These are phyloP conservation scores for Drosophila melanogaster DNA, from an alignment of 1,140 invertebrate genomes.

Conservation along the genomic window Release_6_plus_ISO1_MT NC_004354.4:12311501-12312000, in stretches of 20 bases:
- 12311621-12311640: not conserved
- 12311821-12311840: slow-evolving; percentile 24
- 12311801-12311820: slow-evolving; percentile 39
- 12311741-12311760: slow-evolving; percentile 24
- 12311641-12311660: not conserved
- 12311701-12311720: slow-evolving; percentile 35
- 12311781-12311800: slow-evolving; percentile 33
- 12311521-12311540: not conserved
- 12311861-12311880: not conserved
- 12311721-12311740: slow-evolving; percentile 14
- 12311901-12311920: slow-evolving; percentile 54
- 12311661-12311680: slow-evolving; percentile 29
- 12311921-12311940: slow-evolving; percentile 24
- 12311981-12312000: slow-evolving; percentile 42
- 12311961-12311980: slow-evolving; percentile 7
- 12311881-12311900: slow-evolving; percentile 52
- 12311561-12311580: not conserved
- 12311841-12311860: not conserved
- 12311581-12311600: not conserved
- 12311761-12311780: slow-evolving; percentile 32
- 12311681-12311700: slow-evolving; percentile 45
- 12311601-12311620: slow-evolving; percentile 5
- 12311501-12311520: too few relatives aligned
- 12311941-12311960: slow-evolving; percentile 17
- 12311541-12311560: not conserved